These are phyloP conservation scores for Hippoglossus hippoglossus DNA, from an alignment of 2,797 vertebrate species.

Conservation along the genomic window DNA sequence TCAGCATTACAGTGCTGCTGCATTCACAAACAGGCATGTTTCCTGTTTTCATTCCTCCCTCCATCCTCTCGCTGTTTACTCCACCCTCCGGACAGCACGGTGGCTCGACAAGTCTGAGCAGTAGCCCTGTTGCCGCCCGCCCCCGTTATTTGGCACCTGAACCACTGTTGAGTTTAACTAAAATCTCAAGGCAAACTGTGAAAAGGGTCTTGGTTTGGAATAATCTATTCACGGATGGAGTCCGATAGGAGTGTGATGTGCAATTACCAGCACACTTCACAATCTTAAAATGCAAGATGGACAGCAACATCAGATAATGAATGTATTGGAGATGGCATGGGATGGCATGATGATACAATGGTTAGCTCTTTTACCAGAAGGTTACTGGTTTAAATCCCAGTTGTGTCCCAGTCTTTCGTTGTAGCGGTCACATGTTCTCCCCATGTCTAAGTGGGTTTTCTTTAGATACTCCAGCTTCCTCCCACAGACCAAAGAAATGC, in stretches of 20 bases:
- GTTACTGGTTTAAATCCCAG: too few species aligned
- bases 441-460: too few species aligned
- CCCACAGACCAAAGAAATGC: too few species aligned
- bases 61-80: slow-evolving; percentile 16
- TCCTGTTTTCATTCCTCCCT: slow-evolving; percentile 57
- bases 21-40: slow-evolving; percentile 34
- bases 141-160: neutral
- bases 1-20: slow-evolving; percentile 29
- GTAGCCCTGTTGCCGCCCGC: neutral
- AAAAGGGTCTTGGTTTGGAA: neutral
- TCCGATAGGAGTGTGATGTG: neutral
- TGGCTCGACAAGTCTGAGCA: slow-evolving; percentile 2
- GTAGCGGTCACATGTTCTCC: too few species aligned
- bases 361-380: too few species aligned
- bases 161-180: neutral
- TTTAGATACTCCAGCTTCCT: too few species aligned
- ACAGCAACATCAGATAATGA: too few species aligned
- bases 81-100: neutral
- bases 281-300: too few species aligned
- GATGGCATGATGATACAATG: too few species aligned
- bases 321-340: neutral
- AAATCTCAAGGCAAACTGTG: neutral
- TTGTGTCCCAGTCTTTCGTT: too few species aligned
- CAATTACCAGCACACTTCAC: too few species aligned
- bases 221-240: slow-evolving; percentile 7